A percentile compares a stretch with the other conserved stretches of the same genome.
These are phyloP conservation scores for Gymnoscelis rufifasciata DNA, from an alignment of 2,888 invertebrate genomes.

Conservation along the genomic window DNA sequence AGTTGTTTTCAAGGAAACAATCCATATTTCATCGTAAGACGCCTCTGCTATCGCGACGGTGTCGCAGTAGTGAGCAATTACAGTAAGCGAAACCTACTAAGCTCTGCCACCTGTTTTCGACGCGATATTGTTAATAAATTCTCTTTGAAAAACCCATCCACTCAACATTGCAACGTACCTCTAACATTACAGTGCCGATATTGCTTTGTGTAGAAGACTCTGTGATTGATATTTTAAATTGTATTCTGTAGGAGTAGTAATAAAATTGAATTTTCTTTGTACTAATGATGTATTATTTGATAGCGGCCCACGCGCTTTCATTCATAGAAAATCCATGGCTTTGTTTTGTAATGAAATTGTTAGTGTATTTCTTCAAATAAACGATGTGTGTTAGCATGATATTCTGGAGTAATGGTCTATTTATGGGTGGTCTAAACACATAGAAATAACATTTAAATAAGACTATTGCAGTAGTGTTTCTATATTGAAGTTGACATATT, in stretches of 20 bases:
- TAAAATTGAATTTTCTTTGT: slow-evolving; percentile 36
- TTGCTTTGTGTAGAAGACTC: slow-evolving; percentile 27
- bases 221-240: slow-evolving; percentile 27
- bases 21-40: slow-evolving; percentile 53
- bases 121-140: slow-evolving; percentile 58
- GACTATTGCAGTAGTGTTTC: not conserved
- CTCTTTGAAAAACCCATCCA: slow-evolving; percentile 32
- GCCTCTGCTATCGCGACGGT: slow-evolving; percentile 54
- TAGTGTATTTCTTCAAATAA: slow-evolving; percentile 67
- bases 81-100: slow-evolving; percentile 61
- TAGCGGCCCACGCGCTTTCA: slow-evolving; percentile 69
- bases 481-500: too few relatives aligned
- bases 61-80: slow-evolving; percentile 64
- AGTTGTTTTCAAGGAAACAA: slow-evolving; percentile 35
- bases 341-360: slow-evolving; percentile 75
- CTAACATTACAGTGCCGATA: slow-evolving; percentile 22
- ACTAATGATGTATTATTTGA: slow-evolving; percentile 49
- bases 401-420: slow-evolving; percentile 34
- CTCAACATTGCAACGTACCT: slow-evolving; percentile 32
- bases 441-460: not conserved
- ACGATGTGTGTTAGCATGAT: slow-evolving; percentile 48
- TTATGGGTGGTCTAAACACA: slow-evolving; percentile 53
- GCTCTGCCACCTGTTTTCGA: slow-evolving; percentile 67
- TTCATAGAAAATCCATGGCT: slow-evolving; percentile 65
- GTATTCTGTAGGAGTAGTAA: slow-evolving; percentile 27